A percentile compares a stretch with the other conserved stretches of the same genome.
These are phyloP conservation scores for Seriola quinqueradiata DNA, from an alignment of 2,113 vertebrate species.

Conservation along the genomic window DNA sequence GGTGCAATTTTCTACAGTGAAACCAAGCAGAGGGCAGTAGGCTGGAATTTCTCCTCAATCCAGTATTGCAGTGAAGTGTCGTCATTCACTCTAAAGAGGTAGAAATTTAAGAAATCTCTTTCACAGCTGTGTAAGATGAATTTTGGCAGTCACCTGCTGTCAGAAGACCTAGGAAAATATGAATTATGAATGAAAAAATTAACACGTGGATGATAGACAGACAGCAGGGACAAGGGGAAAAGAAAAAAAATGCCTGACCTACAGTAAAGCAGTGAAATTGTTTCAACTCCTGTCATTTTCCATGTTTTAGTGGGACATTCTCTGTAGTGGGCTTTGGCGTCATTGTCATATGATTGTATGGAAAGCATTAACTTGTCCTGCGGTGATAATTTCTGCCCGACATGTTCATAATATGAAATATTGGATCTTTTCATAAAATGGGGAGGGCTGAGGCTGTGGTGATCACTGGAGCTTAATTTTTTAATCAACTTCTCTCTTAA, in stretches of 20 bases:
- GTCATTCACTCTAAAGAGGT: conserved; percentile 74
- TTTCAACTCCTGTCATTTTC: conserved; percentile 63
- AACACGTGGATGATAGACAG: conserved; percentile 64
- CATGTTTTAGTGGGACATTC: conserved; percentile 56
- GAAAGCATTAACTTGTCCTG: conserved; percentile 85
- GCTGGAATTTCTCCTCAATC: conserved; percentile 47
- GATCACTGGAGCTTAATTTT: conserved; percentile 88
- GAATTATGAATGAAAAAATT: conserved; percentile 78
- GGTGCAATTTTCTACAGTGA: conserved; percentile 64
- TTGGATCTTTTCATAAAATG: conserved; percentile 81
- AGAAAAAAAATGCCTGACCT: conserved; percentile 57
- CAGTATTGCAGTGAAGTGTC: conserved; percentile 75
- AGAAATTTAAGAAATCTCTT: conserved; percentile 61
- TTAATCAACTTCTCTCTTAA: conserved; percentile 88
- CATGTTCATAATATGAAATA: conserved; percentile 86
- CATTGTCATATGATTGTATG: conserved; percentile 71
- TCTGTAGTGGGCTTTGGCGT: conserved; percentile 56
- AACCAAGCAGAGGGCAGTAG: conserved; percentile 68
- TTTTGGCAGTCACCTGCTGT: conserved; percentile 69
- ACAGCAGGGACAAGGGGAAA: conserved; percentile 41
- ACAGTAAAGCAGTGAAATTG: conserved; percentile 51
- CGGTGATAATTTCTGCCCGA: conserved; percentile 86
- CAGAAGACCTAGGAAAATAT: conserved; percentile 56
- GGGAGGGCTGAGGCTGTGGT: conserved; percentile 75
- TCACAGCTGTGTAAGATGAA: conserved; percentile 57